Conservation (phyloP, 2,888 invertebrate species). For the Luperina testacea region DNA sequence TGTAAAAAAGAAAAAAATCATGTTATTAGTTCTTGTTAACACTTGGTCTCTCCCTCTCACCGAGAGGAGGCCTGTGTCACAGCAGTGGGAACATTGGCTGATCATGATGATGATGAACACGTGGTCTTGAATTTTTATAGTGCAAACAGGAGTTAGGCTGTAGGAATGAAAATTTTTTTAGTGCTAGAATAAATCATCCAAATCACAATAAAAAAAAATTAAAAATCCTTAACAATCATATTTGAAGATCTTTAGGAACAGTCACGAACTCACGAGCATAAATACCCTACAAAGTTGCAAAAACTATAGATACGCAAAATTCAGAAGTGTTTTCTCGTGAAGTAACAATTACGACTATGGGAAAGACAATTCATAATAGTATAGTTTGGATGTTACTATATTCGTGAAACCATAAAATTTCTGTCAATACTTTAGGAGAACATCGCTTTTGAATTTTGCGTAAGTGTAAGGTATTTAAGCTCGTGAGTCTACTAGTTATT, state of each 20-base stretch:
- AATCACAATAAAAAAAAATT: neutral
- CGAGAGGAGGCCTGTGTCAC: too few relatives aligned
- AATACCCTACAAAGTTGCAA: neutral
- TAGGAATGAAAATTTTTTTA: neutral
- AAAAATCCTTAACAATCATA: neutral
- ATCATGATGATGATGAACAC: too few relatives aligned
- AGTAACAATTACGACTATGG: neutral
- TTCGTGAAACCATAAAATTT: neutral
- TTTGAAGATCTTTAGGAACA: neutral
- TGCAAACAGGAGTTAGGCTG: neutral
- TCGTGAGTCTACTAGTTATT: neutral
- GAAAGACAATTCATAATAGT: neutral
- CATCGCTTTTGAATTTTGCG: neutral
- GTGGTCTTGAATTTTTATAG: too few relatives aligned
- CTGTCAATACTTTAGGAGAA: neutral
- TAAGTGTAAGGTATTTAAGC: neutral
- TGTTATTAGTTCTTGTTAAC: neutral
- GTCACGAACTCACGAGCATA: neutral
- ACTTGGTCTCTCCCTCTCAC: too few relatives aligned
- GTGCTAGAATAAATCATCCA: neutral
- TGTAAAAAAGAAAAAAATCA: constrained; percentile 67
- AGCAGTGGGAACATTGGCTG: too few relatives aligned
- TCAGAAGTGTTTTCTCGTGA: neutral
- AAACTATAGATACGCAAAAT: neutral
- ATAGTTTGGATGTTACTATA: neutral